Evolutionary conservation across 2,888 invertebrate species (phyloP).

Genomic region (Limnephilus auricula): DNA sequence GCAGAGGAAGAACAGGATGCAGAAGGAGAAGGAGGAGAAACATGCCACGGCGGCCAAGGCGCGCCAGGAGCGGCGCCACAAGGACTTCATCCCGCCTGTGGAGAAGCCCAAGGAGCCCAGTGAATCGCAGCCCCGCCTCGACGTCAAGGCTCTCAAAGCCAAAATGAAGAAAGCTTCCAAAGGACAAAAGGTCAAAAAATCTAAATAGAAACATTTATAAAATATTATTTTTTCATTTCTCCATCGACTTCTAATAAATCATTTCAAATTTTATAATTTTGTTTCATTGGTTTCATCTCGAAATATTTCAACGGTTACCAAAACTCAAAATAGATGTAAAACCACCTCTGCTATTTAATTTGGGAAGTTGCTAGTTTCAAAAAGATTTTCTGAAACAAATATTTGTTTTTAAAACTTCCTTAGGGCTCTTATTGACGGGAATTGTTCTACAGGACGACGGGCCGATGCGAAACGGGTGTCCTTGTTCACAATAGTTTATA

Average conservation of each 20-base stretch:
- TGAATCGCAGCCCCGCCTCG: conserved; percentile 73
- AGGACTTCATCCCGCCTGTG: conserved; percentile 89
- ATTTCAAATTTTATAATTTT: conserved; percentile 75
- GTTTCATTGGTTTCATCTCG: background rate
- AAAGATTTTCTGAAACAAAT: too few species aligned
- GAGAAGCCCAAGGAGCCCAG: conserved; percentile 74
- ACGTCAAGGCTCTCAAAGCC: conserved; percentile 85
- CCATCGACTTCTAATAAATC: conserved; percentile 69
- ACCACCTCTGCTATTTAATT: too few species aligned
- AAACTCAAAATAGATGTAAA: too few species aligned
- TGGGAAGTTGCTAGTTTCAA: too few species aligned
- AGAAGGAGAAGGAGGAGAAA: conserved; percentile 87
- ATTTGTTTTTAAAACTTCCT: too few species aligned
- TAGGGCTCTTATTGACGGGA: too few species aligned
- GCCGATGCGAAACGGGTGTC: too few species aligned
- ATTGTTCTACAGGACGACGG: too few species aligned
- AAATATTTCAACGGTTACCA: too few species aligned
- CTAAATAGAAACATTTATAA: conserved; percentile 3
- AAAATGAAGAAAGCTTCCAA: conserved; percentile 85
- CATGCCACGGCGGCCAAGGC: conserved; percentile 85
- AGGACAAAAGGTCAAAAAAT: conserved; percentile 70
- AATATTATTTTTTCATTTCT: conserved; percentile 70
- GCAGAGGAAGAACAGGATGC: conserved; percentile 84
- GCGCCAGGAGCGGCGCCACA: conserved; percentile 86
- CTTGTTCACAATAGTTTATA: too few species aligned